Percentiles rank a stretch among this genome's conserved stretches.
These are phyloP conservation scores for Anniella stebbinsi DNA, from an alignment of 2,797 vertebrate species.

Conservation along the genomic window DNA sequence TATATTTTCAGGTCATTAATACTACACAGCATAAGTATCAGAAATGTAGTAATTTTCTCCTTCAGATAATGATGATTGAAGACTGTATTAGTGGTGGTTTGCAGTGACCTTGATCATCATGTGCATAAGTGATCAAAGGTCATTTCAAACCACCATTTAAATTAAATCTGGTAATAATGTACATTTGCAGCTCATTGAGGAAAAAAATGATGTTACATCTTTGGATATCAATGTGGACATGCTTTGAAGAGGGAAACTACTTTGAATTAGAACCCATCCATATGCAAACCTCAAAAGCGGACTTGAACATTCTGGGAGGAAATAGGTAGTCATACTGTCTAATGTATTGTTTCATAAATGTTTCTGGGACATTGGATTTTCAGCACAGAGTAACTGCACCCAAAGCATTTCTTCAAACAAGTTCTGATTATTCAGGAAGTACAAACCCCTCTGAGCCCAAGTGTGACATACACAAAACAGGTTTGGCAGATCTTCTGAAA, in stretches of 20 bases:
- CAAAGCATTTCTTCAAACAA: neutral
- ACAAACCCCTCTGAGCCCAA: neutral
- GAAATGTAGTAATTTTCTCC: constrained; percentile 16
- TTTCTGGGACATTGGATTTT: constrained; percentile 14
- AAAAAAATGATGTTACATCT: neutral
- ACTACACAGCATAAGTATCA: neutral
- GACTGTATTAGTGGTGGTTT: constrained; percentile 15
- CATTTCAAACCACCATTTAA: constrained; percentile 22
- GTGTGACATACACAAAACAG: too few species aligned
- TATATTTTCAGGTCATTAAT: constrained; percentile 7
- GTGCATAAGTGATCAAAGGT: constrained; percentile 19
- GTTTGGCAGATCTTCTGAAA: neutral
- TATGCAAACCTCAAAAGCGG: neutral
- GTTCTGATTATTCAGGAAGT: neutral
- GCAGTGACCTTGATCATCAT: constrained; percentile 23
- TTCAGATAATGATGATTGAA: constrained; percentile 5
- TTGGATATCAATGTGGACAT: neutral
- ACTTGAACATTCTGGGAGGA: neutral
- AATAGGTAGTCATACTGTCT: neutral
- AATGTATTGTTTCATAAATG: neutral
- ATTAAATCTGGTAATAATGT: constrained; percentile 12
- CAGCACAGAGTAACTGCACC: neutral
- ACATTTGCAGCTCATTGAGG: neutral
- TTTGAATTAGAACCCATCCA: neutral
- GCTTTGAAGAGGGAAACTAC: neutral